A percentile compares a stretch with the other conserved stretches of the same genome.
These are phyloP conservation scores for Tipula confusa DNA, from an alignment of 2,888 invertebrate genomes.

Conservation along the genomic window DNA sequence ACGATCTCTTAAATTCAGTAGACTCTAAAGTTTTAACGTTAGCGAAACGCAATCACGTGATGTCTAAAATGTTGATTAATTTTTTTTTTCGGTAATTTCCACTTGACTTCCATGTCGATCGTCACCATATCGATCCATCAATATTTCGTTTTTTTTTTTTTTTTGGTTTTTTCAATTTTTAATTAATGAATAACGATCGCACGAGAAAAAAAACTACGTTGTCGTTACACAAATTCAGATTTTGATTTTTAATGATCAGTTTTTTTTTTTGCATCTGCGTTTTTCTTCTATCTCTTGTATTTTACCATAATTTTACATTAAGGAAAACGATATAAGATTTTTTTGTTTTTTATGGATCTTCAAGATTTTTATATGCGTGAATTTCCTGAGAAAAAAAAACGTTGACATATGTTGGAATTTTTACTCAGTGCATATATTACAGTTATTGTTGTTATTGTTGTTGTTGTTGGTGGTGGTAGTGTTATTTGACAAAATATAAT, in stretches of 20 bases:
- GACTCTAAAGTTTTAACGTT: too few species aligned
- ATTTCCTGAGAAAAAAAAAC: conserved; percentile 13
- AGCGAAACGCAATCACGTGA: too few species aligned
- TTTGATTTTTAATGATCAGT: not conserved
- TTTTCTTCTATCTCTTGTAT: not conserved
- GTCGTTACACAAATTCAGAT: not conserved
- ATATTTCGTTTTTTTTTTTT: too few species aligned
- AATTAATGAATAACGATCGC: not conserved
- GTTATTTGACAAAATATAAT: not conserved
- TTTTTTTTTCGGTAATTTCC: too few species aligned
- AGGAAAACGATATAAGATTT: not conserved
- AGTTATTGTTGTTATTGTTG: not conserved
- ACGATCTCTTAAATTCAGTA: too few species aligned
- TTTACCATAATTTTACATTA: not conserved
- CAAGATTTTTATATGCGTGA: conserved; percentile 16
- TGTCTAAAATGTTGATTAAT: too few species aligned
- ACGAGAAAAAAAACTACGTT: not conserved
- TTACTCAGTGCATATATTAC: not conserved
- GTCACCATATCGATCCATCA: not conserved
- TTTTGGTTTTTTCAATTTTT: not conserved
- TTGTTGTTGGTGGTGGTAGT: not conserved
- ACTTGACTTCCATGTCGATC: not conserved
- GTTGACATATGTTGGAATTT: conserved; percentile 20
- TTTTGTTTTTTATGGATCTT: not conserved
- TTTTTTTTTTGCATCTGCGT: conserved; percentile 16